A percentile compares a stretch with the other conserved stretches of the same genome.
Conservation (phyloP, 2,797 vertebrate genomes). For the Cyclopterus lumpus region DNA sequence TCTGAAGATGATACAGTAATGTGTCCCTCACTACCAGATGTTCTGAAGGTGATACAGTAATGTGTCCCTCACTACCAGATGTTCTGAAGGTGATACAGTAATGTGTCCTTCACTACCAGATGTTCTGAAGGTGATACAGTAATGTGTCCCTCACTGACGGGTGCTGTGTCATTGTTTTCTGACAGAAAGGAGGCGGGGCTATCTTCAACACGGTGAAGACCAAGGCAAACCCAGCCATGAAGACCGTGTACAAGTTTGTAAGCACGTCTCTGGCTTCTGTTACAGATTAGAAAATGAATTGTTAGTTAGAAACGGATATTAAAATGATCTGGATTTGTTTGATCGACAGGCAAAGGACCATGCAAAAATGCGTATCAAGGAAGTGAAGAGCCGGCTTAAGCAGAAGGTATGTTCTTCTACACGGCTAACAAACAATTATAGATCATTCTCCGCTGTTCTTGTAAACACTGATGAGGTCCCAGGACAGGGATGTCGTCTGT, state of each 20-base stretch:
- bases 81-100: no score
- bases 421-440: not conserved
- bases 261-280: slow-evolving; percentile 68
- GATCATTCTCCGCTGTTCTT: not conserved
- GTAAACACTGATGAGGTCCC: not conserved
- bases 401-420: slow-evolving; percentile 88
- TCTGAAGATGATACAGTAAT: no score
- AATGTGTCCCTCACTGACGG: no score
- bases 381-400: slow-evolving; percentile 97
- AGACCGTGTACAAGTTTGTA: slow-evolving; percentile 98
- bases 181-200: slow-evolving; percentile 96
- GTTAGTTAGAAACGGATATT: not conserved
- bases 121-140: no score
- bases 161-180: slow-evolving; percentile 48
- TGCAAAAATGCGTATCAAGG: slow-evolving; percentile 98
- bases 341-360: slow-evolving; percentile 95
- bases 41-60: no score
- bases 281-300: not conserved
- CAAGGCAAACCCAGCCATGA: slow-evolving; percentile 98
- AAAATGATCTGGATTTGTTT: slow-evolving; percentile 6
- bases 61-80: no score
- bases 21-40: no score
- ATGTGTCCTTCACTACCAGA: no score
- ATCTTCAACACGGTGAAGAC: slow-evolving; percentile 97
- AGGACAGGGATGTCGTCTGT: no score